phyloP scores from a whole-genome alignment of 2,797 vertebrate genomes.

The Xiphophorus birchmanni region DNA sequence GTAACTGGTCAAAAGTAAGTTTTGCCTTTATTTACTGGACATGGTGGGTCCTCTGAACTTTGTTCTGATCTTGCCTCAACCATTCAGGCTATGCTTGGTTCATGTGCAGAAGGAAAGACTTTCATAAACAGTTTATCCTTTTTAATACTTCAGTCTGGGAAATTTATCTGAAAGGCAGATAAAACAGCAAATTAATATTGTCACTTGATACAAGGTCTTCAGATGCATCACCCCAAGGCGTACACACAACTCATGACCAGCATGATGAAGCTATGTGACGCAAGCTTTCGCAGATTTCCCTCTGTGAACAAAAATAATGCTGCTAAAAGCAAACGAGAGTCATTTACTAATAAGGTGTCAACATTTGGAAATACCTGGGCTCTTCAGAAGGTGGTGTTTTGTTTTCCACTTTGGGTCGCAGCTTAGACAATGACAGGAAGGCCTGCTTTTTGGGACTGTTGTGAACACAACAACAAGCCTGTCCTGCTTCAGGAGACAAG shows the following conservation, averaged over 20 bases:
- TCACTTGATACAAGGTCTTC: neutral
- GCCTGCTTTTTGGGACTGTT: constrained; percentile 34
- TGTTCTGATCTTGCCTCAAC: neutral
- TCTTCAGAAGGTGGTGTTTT: constrained; percentile 40
- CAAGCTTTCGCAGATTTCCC: constrained; percentile 31
- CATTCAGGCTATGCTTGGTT: neutral
- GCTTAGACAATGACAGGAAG: constrained; percentile 79
- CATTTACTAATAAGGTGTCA: constrained; percentile 26
- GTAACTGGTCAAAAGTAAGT: neutral
- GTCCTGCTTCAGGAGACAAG: constrained; percentile 59
- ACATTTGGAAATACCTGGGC: constrained; percentile 6
- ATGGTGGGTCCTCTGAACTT: neutral
- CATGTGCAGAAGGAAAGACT: neutral
- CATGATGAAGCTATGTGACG: constrained; percentile 55
- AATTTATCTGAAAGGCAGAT: neutral
- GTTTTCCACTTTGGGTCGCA: constrained; percentile 33
- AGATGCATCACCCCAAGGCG: neutral
- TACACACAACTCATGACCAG: constrained; percentile 51
- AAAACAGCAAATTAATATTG: neutral
- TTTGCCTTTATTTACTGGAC: neutral
- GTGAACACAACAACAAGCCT: constrained; percentile 60
- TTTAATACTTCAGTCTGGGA: neutral
- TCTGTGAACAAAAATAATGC: constrained; percentile 14
- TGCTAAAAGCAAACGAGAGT: constrained; percentile 30
- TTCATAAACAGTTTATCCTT: neutral